Evolutionary conservation across 2,797 vertebrate species (phyloP).

Genomic region (Hozukius guyotensis): DNA sequence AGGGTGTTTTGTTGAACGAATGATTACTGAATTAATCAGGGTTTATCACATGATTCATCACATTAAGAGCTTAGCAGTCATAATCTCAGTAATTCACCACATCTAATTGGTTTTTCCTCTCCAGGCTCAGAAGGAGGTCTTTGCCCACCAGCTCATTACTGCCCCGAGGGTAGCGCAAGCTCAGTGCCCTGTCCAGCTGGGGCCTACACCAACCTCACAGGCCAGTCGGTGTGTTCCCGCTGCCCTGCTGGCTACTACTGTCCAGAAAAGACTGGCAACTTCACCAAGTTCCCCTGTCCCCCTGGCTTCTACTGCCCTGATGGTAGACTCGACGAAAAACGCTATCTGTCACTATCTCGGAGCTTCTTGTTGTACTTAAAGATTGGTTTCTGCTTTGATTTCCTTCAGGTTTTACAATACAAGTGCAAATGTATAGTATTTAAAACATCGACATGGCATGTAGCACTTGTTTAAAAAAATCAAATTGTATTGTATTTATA

Average conservation of each 20-base stretch:
- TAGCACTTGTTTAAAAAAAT: not conserved
- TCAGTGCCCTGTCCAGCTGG: conserved; percentile 88
- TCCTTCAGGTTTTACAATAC: not conserved
- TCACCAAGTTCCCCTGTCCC: conserved; percentile 84
- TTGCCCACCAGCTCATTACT: conserved; percentile 91
- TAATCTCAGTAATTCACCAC: conserved; percentile 49
- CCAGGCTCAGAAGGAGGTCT: conserved; percentile 78
- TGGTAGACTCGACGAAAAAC: conserved; percentile 75
- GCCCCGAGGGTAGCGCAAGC: conserved; percentile 82
- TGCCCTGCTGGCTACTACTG: conserved; percentile 93
- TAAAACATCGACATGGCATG: not conserved
- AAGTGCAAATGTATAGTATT: not conserved
- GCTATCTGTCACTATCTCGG: not conserved
- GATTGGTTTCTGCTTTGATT: not conserved
- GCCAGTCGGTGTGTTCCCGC: conserved; percentile 84
- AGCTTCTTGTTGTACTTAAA: not conserved
- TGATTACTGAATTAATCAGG: conserved; percentile 59
- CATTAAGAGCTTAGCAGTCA: conserved; percentile 41
- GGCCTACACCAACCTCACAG: conserved; percentile 87
- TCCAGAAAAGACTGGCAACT: conserved; percentile 86
- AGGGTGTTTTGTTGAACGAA: conserved; percentile 52
- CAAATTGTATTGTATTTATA: conserved; percentile 57
- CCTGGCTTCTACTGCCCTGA: conserved; percentile 94
- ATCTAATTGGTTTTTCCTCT: conserved; percentile 53
- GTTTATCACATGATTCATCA: conserved; percentile 43